Conservation (phyloP, 2,888 invertebrate genomes). For the Heliconius ethilla region DNA sequence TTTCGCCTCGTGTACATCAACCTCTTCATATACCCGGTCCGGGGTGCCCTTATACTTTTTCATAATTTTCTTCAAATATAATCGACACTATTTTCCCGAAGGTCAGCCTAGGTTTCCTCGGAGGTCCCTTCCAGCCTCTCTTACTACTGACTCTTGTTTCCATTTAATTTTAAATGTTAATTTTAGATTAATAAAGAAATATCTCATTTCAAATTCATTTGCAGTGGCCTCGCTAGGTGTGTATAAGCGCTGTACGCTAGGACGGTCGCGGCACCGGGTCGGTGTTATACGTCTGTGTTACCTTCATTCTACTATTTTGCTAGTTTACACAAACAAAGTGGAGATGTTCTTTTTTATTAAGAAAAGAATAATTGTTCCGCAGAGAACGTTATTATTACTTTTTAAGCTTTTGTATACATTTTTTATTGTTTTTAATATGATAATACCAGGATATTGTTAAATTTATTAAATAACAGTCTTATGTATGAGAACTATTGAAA, state of each 20-base stretch:
- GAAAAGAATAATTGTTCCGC: conserved; percentile 23
- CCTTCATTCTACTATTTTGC: conserved; percentile 32
- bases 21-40: no score
- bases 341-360: conserved; percentile 28
- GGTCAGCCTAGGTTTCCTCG: no score
- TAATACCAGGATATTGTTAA: no score
- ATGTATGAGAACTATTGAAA: not conserved
- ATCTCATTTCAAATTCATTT: not conserved
- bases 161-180: no score
- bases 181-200: not conserved
- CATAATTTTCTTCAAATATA: no score
- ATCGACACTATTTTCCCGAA: no score
- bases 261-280: conserved; percentile 17
- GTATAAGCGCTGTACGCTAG: conserved; percentile 19
- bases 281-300: conserved; percentile 26
- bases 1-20: no score
- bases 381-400: conserved; percentile 22
- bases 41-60: no score
- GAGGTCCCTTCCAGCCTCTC: no score
- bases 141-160: no score
- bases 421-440: not conserved
- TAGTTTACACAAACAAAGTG: conserved; percentile 33
- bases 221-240: conserved; percentile 11
- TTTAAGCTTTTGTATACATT: not conserved
- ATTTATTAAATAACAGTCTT: not conserved